These are phyloP conservation scores for Scophthalmus maximus DNA, from an alignment of 2,113 vertebrate species.

Conservation along the genomic window DNA sequence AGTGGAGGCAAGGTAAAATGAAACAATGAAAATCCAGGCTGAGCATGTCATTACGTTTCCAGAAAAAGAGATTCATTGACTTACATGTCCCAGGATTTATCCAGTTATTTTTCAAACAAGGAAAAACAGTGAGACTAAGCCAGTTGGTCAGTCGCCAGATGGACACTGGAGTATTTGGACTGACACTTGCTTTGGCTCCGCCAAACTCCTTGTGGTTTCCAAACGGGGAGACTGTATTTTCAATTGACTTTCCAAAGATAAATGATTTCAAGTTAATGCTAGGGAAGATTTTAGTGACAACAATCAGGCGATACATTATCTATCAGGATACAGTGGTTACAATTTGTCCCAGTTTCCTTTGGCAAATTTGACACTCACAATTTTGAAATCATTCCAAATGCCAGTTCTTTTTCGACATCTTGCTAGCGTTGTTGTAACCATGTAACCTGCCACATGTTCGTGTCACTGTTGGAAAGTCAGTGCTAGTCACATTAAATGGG, in stretches of 20 bases:
- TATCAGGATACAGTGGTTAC: background rate
- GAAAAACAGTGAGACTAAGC: background rate
- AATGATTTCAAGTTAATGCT: too few relatives aligned
- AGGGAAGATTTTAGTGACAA: too few relatives aligned
- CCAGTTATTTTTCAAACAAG: conserved; percentile 7
- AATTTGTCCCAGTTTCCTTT: background rate
- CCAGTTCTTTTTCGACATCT: too few relatives aligned
- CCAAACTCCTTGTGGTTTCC: conserved; percentile 28
- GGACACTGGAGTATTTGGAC: conserved; percentile 31
- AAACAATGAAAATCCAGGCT: background rate
- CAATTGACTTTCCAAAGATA: conserved; percentile 1
- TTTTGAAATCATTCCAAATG: too few relatives aligned
- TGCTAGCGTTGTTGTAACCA: too few relatives aligned
- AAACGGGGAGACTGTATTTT: conserved; percentile 22
- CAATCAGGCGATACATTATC: background rate
- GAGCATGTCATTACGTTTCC: background rate
- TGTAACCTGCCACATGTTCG: too few relatives aligned
- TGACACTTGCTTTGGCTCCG: conserved; percentile 28
- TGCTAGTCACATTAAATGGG: too few relatives aligned
- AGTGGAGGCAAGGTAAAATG: background rate
- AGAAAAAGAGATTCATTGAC: background rate
- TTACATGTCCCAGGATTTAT: background rate
- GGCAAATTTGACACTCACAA: too few relatives aligned
- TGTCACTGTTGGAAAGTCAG: too few relatives aligned
- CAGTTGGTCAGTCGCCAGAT: conserved; percentile 37